A percentile compares a stretch with the other conserved stretches of the same genome.
Conservation (phyloP, 2,797 vertebrate genomes). For the Gambusia yucatana region DNA sequence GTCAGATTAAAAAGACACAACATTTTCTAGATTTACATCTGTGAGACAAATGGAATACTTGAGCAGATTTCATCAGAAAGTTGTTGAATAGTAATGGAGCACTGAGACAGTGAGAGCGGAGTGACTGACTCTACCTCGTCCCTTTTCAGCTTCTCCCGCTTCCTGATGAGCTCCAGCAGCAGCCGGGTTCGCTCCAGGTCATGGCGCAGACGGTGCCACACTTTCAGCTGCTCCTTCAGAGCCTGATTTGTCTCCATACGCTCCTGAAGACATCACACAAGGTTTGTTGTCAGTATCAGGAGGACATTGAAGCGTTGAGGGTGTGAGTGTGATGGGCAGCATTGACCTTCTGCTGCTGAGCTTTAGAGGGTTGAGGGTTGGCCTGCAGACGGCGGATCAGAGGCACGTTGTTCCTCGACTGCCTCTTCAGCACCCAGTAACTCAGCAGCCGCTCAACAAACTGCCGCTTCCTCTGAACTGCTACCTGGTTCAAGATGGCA, state of each 20-base stretch:
- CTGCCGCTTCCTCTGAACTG: slow-evolving; percentile 93
- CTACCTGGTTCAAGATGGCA: slow-evolving; percentile 96
- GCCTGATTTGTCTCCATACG: slow-evolving; percentile 86
- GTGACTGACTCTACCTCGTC: slow-evolving; percentile 86
- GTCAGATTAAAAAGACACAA: neutral
- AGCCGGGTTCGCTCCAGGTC: slow-evolving; percentile 95
- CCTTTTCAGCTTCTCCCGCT: slow-evolving; percentile 96
- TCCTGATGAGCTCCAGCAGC: slow-evolving; percentile 95
- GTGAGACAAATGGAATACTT: neutral
- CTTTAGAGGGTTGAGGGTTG: slow-evolving; percentile 88
- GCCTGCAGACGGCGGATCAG: slow-evolving; percentile 94
- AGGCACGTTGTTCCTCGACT: slow-evolving; percentile 95
- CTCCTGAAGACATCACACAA: slow-evolving; percentile 72
- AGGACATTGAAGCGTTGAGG: neutral
- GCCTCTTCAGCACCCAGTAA: slow-evolving; percentile 97
- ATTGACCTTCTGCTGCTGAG: slow-evolving; percentile 84
- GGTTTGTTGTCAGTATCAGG: neutral
- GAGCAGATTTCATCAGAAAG: neutral
- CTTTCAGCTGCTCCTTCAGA: slow-evolving; percentile 94
- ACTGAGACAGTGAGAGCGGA: neutral
- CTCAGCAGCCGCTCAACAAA: slow-evolving; percentile 94
- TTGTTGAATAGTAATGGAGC: neutral
- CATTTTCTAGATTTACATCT: neutral
- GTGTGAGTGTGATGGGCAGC: neutral
- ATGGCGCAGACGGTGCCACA: slow-evolving; percentile 95